A percentile compares a stretch with the other conserved stretches of the same genome.
Conservation (phyloP, 1,140 invertebrate species). For the Phymastichus coffea region DNA sequence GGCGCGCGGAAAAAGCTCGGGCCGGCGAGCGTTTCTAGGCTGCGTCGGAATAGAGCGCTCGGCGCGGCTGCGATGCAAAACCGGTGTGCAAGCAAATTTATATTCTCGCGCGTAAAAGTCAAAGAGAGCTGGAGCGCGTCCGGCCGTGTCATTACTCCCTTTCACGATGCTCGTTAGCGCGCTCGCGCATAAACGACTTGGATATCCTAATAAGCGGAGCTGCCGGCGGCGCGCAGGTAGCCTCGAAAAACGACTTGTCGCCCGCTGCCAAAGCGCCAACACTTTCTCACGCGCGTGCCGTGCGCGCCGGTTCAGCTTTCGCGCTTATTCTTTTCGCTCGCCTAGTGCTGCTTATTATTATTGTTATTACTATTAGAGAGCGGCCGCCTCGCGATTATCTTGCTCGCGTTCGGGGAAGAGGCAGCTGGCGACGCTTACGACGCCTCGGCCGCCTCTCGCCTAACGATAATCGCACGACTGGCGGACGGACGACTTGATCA, state of each 20-base stretch:
- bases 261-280: no score
- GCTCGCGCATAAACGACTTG: conserved; percentile 38
- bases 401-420: conserved; percentile 10
- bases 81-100: conserved; percentile 52
- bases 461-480: background rate
- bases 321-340: background rate
- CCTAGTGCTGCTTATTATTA: background rate
- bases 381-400: background rate
- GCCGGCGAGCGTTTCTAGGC: no score
- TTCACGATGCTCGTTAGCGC: conserved; percentile 52
- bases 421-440: conserved; percentile 1
- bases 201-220: conserved; percentile 38
- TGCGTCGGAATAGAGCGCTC: no score
- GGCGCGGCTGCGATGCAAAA: no score
- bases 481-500: no score
- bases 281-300: background rate
- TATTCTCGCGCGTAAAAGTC: conserved; percentile 43
- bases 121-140: conserved; percentile 44
- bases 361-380: conserved; percentile 9
- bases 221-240: conserved; percentile 1
- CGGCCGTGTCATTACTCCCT: conserved; percentile 52
- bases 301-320: background rate
- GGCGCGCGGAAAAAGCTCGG: no score
- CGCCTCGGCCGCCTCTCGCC: background rate
- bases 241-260: conserved; percentile 6